Evolutionary conservation across 2,797 vertebrate species (phyloP), one percentile per base, ranked within the genome.

Genomic region (Toxotes lorentzi): DNA sequence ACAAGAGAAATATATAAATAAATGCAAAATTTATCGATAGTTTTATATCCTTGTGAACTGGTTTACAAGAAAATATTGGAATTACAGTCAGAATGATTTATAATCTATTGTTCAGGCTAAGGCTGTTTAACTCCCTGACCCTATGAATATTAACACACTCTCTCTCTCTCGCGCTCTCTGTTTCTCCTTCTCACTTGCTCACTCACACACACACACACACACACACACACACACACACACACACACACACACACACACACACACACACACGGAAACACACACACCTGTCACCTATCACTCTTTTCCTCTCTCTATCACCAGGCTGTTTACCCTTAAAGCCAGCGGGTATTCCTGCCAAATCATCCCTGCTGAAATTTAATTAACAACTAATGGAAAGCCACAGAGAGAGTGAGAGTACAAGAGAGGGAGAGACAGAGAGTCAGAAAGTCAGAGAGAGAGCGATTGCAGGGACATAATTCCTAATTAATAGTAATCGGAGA

Each of bases 81-180:
- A 93, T 94, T 93, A 91, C 88, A 93, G 86, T 94, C 88, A 84
- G 70, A 83, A 85, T 94, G 92, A 95, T 94, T 92, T 92, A 94
- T 91, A 84, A 88, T 92, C 86, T 88, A 86, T 92, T 92, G 88
- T 93, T 91, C 81, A 51, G 64, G 86, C 87, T 83, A 69, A 86
- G 89, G 89, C 86, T 90, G 85, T 92, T 94, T 90, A 90, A 89
- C 90, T 89, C 79, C 63, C 76, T 79, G 83, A 74, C 58, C 61
- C 77, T 70, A 87, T 91, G 88, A 91, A 94, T 94, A 94, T 93
- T 93, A 94, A 92, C 91, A 85, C 56, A 65, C 69, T 78, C 51
- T 83, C 56, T 43, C 48, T 72, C 43, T 23, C 6, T 5, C 66
- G 24, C 48, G 8, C 66, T 61, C 79, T 48, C 50, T 48, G 2